Evolutionary conservation across 2,113 vertebrate genomes (phyloP), one percentile per base, ranked within the genome.

Genomic region (Cynoglossus semilaevis): DNA sequence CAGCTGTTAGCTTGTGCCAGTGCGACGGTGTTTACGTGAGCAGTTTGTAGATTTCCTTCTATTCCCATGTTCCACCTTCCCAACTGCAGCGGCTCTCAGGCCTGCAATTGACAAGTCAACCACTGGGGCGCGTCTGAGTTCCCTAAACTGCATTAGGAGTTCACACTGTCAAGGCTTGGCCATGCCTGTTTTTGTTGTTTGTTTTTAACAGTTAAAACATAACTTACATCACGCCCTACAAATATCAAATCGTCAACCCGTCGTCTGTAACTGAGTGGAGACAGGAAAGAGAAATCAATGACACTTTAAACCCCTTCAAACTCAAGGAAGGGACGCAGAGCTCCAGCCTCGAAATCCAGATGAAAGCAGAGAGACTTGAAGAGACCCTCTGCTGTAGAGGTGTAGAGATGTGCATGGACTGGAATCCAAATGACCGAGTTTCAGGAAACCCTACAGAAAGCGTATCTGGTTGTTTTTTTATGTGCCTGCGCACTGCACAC

Each of bases 281-380:
- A 74, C 62, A 56, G 46, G 42, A 75, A 67, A 53, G 41, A 74
- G 58, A 79, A 86, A 85, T 87, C 85, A 72, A 86, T 85, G 84
- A 51, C 58, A 61, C 73, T 76, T 67, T 70, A 77, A 85, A 51
- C 65, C 34, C 50, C 42, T 57, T 79, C 58, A 70, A 76, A 65
- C 63, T 41, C n/a, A 5, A 40, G 38, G 70, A 58, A 66, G 62
- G 76, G 64, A 74, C 67, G 54, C 1, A 46, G 63, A 56, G 64
- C 65, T 71, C 12, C 51, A 12, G 56, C 41, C 53, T 60, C 61
- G 63, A 41, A 42, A 81, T 70, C 62, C 59, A 73, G 67, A 85
- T 86, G 74, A 86, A 86, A 86, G 82, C 65, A 59, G 59, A 59
- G 59, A 58, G 72, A 63, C 76, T 76, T 68, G 54, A 68, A 69